Base-by-base conservation (phyloP, 2,888 invertebrate genomes). In the Pachycephus smyrnensis region DNA sequence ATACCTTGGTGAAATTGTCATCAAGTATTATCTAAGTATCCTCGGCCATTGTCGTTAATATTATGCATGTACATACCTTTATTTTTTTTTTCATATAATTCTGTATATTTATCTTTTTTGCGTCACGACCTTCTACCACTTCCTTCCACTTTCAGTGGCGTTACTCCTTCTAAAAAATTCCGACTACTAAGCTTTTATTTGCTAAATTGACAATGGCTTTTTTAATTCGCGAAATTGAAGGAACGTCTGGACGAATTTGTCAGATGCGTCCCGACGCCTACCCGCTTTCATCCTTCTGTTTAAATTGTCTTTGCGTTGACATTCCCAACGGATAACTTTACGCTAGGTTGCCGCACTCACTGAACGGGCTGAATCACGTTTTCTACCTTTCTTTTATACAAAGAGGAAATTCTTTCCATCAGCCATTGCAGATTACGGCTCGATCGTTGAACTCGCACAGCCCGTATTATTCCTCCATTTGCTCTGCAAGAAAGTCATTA, bases 1-100 rank as follows among this genome's bases (percentile, higher is more conserved):
- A 55, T 55, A 9, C 23, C 74, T 74, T 35, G 40, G 74, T 33
- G 68, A 75, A 37, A 75, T 37, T 69, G 68, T 74, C 74, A 31
- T 37, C 74, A 74, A 74, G 40, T 37, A 37, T 74, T 23, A 55
- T 9, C 36, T 33, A 37, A 35, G 36, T 15, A 55, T 55, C 55
- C 55, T 9, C 23, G 55, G 55, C 55, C 55, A 55, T 55, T 55
- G 55, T 55, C 55, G 55, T 55, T 55, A 55, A 55, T 9, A 55
- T 55, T 23, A 55, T 55, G 55, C 55, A 55, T 23, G 9, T 55
- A 55, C 55, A 35, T 35, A 35, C 9, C 55, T 23, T 9, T 23
- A 9, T 15, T 55, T 9, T 55, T 40, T 55, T 9, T 55, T 23
- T 9, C 23, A 6, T 55, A 9, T 23, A 71, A 23, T 71, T 23